These are phyloP conservation scores for Pitta sordida DNA, from an alignment of 2,113 vertebrate genomes.

Conservation along the genomic window DNA sequence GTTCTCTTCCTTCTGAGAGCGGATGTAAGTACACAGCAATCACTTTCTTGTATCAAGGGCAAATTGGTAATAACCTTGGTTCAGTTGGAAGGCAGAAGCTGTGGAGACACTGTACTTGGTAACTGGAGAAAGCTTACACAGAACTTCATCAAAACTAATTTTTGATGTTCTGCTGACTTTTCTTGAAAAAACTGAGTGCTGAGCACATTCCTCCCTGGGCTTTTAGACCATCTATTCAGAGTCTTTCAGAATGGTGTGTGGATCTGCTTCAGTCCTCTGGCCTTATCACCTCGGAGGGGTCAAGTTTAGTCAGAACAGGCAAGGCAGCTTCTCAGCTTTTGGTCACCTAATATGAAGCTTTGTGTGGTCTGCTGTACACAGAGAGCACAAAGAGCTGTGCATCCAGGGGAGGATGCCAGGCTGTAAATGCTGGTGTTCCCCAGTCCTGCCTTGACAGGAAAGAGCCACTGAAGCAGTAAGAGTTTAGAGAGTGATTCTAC, in stretches of 20 bases:
- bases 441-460: not conserved
- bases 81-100: conserved; percentile 50
- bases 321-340: not conserved
- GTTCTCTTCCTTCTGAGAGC: conserved; percentile 65
- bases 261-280: not conserved
- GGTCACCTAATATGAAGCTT: not conserved
- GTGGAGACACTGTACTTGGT: conserved; percentile 26
- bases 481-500: not conserved
- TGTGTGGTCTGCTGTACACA: not conserved
- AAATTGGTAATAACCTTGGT: conserved; percentile 62
- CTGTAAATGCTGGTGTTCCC: not conserved
- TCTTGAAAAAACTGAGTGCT: not conserved
- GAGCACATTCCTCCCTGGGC: not conserved
- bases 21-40: conserved; percentile 27
- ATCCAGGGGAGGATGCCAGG: not conserved
- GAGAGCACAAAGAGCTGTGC: not conserved
- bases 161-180: conserved; percentile 58
- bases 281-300: not conserved
- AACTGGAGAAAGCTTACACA: conserved; percentile 48
- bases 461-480: not conserved
- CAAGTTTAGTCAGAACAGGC: not conserved
- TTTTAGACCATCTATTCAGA: not conserved
- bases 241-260: not conserved
- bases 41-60: conserved; percentile 50
- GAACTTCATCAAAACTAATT: conserved; percentile 61